phyloP scores from a whole-genome alignment of 1,140 invertebrate genomes.

The Microvelia longipes region DNA sequence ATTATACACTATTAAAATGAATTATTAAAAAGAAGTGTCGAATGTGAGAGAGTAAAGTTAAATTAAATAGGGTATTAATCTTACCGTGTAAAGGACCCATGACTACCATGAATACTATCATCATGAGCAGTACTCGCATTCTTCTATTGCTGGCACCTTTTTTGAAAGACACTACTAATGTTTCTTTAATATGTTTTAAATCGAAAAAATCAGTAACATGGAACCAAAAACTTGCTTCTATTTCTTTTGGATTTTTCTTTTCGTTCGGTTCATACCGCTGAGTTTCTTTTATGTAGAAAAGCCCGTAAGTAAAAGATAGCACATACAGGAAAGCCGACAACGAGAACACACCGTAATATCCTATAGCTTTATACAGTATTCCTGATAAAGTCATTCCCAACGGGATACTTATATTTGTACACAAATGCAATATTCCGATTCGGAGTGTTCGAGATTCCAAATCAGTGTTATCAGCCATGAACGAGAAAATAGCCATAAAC shows the following conservation, averaged over 20 bases:
- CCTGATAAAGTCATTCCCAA: constrained; percentile 31
- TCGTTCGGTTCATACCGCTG: neutral
- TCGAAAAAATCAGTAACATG: constrained; percentile 10
- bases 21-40: too few species aligned
- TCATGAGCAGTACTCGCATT: constrained; percentile 52
- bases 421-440: constrained; percentile 69
- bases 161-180: constrained; percentile 14
- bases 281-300: constrained; percentile 6
- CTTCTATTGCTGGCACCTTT: constrained; percentile 34
- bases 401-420: constrained; percentile 61
- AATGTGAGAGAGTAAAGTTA: too few species aligned
- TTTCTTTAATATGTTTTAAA: constrained; percentile 14
- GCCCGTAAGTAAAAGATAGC: constrained; percentile 52
- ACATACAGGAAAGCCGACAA: constrained; percentile 55
- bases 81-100: constrained; percentile 66
- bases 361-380: constrained; percentile 43
- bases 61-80: too few species aligned
- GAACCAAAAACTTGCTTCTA: constrained; percentile 14
- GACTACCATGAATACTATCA: constrained; percentile 62
- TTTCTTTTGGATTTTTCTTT: neutral
- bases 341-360: constrained; percentile 62
- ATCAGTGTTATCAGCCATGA: constrained; percentile 68
- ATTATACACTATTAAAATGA: too few species aligned
- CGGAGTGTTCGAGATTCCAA: constrained; percentile 61
- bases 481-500: constrained; percentile 79